Base-by-base conservation (phyloP, 2,797 vertebrate species). In the Parotocinclus haroldoi region DNA sequence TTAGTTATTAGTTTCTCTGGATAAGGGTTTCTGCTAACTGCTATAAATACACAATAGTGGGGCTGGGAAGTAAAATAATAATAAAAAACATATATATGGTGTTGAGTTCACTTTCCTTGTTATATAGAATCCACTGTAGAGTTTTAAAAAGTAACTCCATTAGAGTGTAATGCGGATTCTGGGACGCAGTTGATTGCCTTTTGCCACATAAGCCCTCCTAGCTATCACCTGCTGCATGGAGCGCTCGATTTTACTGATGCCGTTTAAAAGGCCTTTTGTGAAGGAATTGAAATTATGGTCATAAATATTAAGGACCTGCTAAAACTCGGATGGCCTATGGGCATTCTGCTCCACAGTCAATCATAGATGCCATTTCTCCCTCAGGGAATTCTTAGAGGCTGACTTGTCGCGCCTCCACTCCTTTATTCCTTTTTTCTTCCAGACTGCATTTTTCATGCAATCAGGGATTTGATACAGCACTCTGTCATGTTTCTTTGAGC, bases 271-370 rank as follows among this genome's bases (percentile, higher is more conserved):
- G 42, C 40, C 48, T 49, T 65, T 46, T 72, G 40, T 49, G 50
- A 57, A 52, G 14, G 65, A 49, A 59, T 57, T 6, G 12, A 53
- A 45, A 76, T 58, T 58, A 64, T 40, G 39, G 51, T 68, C n/a
- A 75, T 74, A 76, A 70, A 75, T 77, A 77, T 72, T 72, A 76
- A 75, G 64, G 50, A 13, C 5, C 5, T 9, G 11, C 48, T 69
- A 59, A 76, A 69, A 57, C 61, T 39, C 50, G 36, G 0, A 54
- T 49, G 54, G 65, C 51, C 63, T 59, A 55, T 63, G 46, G 68
- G 63, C 46, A 49, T 66, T 69, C 63, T 45, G 46, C 45, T 59
- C 52, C 61, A 45, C 72, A 72, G 73, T 78, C 63, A 76, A 68
- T 73, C 76, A 75, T 18, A 69, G 14, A 45, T 44, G 65, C 65